phyloP scores from a whole-genome alignment of 2,113 vertebrate genomes.

The Piprites chloris region DNA sequence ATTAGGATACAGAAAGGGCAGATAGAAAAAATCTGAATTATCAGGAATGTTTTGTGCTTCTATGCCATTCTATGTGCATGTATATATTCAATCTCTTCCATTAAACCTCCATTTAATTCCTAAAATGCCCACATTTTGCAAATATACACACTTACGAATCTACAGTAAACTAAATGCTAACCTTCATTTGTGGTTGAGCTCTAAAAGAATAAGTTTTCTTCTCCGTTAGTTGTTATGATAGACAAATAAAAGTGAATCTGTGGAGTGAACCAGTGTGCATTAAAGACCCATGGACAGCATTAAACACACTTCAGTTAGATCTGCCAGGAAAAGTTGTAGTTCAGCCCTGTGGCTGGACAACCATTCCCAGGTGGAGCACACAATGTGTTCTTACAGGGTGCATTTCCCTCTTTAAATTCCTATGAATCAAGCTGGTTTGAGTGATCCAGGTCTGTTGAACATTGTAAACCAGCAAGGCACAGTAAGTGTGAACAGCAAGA shows the following conservation, averaged over 20 bases:
- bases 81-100: background rate
- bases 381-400: background rate
- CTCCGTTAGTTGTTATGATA: background rate
- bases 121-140: background rate
- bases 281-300: background rate
- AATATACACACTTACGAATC: background rate
- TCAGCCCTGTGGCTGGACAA: background rate
- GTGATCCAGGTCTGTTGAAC: background rate
- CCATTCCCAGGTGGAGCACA: background rate
- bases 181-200: background rate
- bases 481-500: background rate
- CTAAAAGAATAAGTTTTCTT: background rate
- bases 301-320: background rate
- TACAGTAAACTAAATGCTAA: background rate
- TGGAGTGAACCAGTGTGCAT: background rate
- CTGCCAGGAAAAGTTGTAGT: background rate
- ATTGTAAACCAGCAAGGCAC: background rate
- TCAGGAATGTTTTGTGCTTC: background rate
- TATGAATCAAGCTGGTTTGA: background rate
- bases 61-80: background rate
- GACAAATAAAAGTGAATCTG: background rate
- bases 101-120: background rate
- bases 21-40: background rate
- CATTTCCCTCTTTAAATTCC: background rate
- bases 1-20: background rate